Conservation (phyloP, 2,888 invertebrate genomes). For the Leucoma salicis region DNA sequence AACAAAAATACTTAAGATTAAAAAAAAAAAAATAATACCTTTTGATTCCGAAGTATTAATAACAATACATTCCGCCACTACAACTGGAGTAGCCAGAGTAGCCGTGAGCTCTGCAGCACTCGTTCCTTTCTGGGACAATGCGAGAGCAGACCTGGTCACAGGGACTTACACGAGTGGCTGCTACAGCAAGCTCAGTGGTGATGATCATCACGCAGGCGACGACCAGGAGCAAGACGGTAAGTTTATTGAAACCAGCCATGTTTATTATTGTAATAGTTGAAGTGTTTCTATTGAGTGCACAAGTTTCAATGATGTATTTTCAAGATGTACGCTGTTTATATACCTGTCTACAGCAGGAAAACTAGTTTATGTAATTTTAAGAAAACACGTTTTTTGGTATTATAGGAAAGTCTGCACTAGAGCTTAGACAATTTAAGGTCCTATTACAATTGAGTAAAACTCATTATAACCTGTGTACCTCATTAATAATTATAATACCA, state of each 20-base stretch:
- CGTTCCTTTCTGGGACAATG: slow-evolving; percentile 14
- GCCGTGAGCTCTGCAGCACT: slow-evolving; percentile 21
- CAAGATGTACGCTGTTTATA: too few species aligned
- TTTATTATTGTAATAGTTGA: background rate
- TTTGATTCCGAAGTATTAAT: background rate
- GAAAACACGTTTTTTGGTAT: too few species aligned
- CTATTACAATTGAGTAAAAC: too few species aligned
- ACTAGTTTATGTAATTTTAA: too few species aligned
- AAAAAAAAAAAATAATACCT: background rate
- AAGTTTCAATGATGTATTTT: background rate
- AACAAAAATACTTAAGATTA: too few species aligned
- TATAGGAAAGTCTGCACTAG: too few species aligned
- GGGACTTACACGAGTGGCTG: slow-evolving; percentile 11
- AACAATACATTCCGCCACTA: background rate
- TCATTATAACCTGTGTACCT: too few species aligned
- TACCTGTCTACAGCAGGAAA: too few species aligned
- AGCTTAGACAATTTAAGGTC: too few species aligned
- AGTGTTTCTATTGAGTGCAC: background rate
- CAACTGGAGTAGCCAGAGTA: slow-evolving; percentile 2
- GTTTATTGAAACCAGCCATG: slow-evolving; percentile 4
- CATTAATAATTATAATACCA: too few species aligned
- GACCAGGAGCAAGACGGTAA: slow-evolving; percentile 1
- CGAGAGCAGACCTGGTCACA: slow-evolving; percentile 21
- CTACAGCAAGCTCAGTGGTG: slow-evolving; percentile 2
- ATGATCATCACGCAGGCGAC: slow-evolving; percentile 3